Evolutionary conservation across 2,797 vertebrate genomes (phyloP).

Genomic region (Gallinago solitaria): DNA sequence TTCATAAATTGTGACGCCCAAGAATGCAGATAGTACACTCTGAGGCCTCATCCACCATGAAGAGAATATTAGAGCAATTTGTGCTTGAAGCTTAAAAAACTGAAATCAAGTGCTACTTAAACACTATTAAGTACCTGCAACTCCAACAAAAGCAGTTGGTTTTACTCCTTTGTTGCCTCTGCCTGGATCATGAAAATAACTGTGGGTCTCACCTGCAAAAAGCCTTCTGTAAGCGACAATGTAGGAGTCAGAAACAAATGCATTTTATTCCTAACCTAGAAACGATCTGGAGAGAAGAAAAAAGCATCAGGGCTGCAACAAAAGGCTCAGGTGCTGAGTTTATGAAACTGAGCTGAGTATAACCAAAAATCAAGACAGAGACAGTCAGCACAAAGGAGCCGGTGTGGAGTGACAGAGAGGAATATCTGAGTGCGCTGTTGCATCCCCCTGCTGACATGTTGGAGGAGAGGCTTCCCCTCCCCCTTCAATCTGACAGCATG

Average conservation of each 20-base stretch:
- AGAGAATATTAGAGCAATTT: neutral
- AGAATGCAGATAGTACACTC: neutral
- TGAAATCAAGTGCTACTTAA: neutral
- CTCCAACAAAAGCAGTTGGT: neutral
- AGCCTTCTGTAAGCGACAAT: neutral
- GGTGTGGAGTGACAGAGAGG: neutral
- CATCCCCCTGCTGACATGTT: neutral
- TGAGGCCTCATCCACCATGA: neutral
- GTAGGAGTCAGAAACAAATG: neutral
- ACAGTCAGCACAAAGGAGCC: neutral
- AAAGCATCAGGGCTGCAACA: neutral
- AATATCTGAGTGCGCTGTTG: neutral
- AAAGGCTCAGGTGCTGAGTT: neutral
- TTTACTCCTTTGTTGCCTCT: neutral
- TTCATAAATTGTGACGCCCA: neutral
- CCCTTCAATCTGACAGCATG: constrained; percentile 38
- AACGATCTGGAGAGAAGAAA: neutral
- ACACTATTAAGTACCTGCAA: neutral
- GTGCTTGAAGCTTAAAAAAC: neutral
- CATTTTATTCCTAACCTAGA: neutral
- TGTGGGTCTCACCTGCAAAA: neutral
- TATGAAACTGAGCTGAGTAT: neutral
- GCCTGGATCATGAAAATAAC: neutral
- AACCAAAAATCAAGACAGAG: neutral
- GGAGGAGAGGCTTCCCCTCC: constrained; percentile 45